Base-by-base conservation (phyloP, 53 echinoderm and acorn worm genomes). In the Actinopyga echinites region DNA sequence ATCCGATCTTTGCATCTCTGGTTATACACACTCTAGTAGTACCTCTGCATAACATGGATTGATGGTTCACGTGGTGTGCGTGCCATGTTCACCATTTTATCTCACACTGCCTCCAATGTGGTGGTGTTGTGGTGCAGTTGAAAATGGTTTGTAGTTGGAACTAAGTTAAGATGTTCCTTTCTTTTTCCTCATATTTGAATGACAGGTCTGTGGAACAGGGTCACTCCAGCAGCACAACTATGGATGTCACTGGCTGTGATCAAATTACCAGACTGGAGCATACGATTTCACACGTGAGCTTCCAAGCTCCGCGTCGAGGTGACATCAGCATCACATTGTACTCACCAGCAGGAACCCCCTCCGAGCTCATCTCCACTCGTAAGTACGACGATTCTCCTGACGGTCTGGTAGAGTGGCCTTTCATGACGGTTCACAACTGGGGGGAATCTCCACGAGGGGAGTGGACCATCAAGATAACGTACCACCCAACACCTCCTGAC, bases 391-490 rank as follows among this genome's bases (percentile, higher is more conserved):
- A 77, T 66, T 57, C 80, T 57, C 34, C 33, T 0, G 73, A 87
- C 10, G 91, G 90, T 0, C 75, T 95, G 0, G 78, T 49, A 1
- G 61, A 83, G 17, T 99, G 92, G 89, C 92, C 99, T 10, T 99
- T 99, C 75, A 95, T 95, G 99, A 86, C 95, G 0, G 95, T 95
- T 5, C 92, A 92, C 67, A 94, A 92, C 92, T 95, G 99, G 99
- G 99, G 99, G 4, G 99, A 95, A 63, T 71, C 88, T 36, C 90
- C 95, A 8, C 84, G 56, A 5, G 94, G 99, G 24, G 60, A 75
- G 28, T 99, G 99, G 99, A 84, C 66, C 5, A 79, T 99, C 2
- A 68, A 93, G 54, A 36, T 95, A 60, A 71, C 33, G 66, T 88
- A 83, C 37, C 6, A 74, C 32, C 20, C 24, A 8, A 74, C 30